phyloP scores from a whole-genome alignment of 2,113 vertebrate genomes.

The Garra rufa region DNA sequence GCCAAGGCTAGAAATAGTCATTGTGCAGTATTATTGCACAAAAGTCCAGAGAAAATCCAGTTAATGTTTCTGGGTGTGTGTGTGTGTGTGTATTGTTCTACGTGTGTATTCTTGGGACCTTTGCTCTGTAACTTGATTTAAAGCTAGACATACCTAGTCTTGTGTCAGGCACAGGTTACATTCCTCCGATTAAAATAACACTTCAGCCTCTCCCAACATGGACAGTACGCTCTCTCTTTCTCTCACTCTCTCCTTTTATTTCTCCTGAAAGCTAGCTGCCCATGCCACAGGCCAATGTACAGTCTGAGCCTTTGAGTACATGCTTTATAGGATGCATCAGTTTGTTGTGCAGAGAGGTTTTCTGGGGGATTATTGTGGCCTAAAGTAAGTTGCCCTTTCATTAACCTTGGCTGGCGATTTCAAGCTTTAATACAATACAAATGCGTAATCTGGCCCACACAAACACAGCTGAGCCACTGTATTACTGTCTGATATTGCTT shows the following conservation, averaged over 20 bases:
- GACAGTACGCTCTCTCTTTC: constrained; percentile 5
- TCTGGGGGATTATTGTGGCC: constrained; percentile 72
- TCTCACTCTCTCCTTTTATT: background rate
- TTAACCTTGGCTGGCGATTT: constrained; percentile 78
- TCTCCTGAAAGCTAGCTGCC: constrained; percentile 6
- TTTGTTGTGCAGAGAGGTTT: constrained; percentile 65
- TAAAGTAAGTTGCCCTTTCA: constrained; percentile 78
- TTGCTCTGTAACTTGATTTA: constrained; percentile 30
- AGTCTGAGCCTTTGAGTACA: constrained; percentile 40
- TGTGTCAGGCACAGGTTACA: constrained; percentile 36
- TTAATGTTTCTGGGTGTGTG: background rate
- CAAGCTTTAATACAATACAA: constrained; percentile 79
- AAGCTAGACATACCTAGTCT: constrained; percentile 42
- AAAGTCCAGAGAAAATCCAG: background rate
- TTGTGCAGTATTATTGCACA: background rate
- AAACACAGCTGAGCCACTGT: constrained; percentile 65
- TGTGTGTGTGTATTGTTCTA: background rate
- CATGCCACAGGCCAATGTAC: constrained; percentile 3
- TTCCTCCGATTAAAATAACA: constrained; percentile 68
- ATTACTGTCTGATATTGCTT: constrained; percentile 76
- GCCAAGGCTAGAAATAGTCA: background rate
- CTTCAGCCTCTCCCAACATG: background rate
- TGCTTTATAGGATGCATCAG: constrained; percentile 46
- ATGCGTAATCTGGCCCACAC: constrained; percentile 75
- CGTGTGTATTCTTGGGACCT: background rate